Base-by-base conservation (phyloP, 2,113 vertebrate species). In the Rissa tridactyla region DNA sequence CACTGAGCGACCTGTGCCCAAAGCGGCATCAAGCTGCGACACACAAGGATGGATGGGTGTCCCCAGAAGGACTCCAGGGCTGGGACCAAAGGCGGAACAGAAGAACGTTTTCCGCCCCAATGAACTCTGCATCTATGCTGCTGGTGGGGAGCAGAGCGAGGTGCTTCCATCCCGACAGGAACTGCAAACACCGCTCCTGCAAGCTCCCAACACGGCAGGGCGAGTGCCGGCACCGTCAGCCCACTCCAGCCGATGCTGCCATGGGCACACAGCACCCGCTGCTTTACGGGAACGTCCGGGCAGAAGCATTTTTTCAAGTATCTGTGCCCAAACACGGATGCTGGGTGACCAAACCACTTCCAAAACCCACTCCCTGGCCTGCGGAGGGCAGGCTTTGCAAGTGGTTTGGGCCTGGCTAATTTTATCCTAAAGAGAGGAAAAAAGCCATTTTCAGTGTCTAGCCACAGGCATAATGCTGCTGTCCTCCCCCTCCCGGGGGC, bases 261-360 rank as follows among this genome's bases (percentile, higher is more conserved):
- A 44, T 3, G 9, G 77, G 30, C 60, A 27, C 44, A 9, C 9
- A 44, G 6, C 2, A 6, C 46, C 65, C 15, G 2, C 26, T 32
- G 58, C 58, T 36, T 62, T 34, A 52, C 0, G 1, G 16, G 21
- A 78, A 40, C 0, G 0, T 60, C 11, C 0, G 0, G 4, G 6
- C 21, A 90, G 18, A 62, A 30, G 68, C n/a, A 44, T 40, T 86
- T 85, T 85, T 44, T 25, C 49, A 80, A 79, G 19, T 15, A 61
- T 46, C 36, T 77, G 18, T 55, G 54, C 18, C 36, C 58, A 27
- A 77, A 1, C 1, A 3, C 0, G 16, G 36, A 70, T 49, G 27
- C 46, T 71, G 64, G 4, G 8, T 49, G 71, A 92, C 30, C 71
- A 83, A 21, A 8, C 17, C 79, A 36, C 18, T 40, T n/a, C 52